Percentiles rank a stretch among this genome's conserved stretches.
These are phyloP conservation scores for Eurytoma californica DNA, from an alignment of 2,888 invertebrate genomes.

Conservation along the genomic window DNA sequence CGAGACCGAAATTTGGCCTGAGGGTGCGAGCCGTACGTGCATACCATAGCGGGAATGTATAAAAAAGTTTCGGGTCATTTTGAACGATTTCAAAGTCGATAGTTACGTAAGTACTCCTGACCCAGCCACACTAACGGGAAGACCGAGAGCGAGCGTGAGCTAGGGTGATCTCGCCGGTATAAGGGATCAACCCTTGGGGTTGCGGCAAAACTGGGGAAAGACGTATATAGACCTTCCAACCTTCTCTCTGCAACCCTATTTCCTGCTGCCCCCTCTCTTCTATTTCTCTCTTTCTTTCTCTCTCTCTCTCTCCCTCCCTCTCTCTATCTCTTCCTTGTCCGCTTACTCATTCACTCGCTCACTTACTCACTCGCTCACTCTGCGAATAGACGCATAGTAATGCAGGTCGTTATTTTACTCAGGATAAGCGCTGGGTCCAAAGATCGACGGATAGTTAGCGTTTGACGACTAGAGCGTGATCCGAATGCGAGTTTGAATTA, in stretches of 20 bases:
- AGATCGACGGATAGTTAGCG: constrained; percentile 59
- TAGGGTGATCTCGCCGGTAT: constrained; percentile 27
- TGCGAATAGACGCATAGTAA: constrained; percentile 56
- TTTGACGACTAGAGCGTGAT: constrained; percentile 65
- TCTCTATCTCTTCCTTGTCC: background rate
- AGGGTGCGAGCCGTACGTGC: background rate
- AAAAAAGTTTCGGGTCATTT: constrained; percentile 45
- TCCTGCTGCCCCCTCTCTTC: constrained; percentile 9
- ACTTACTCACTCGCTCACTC: background rate
- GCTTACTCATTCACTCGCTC: no score
- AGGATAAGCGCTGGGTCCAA: constrained; percentile 38
- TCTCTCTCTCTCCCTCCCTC: constrained; percentile 2
- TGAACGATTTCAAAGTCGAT: constrained; percentile 43
- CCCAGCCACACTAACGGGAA: constrained; percentile 23
- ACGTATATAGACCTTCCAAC: background rate
- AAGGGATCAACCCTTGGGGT: constrained; percentile 44
- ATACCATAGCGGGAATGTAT: background rate
- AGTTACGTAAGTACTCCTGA: constrained; percentile 42
- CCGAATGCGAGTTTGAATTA: constrained; percentile 58
- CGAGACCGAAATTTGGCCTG: constrained; percentile 1
- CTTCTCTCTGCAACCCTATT: constrained; percentile 32
- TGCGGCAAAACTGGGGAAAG: constrained; percentile 17
- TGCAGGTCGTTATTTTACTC: constrained; percentile 59
- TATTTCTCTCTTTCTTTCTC: constrained; percentile 22
- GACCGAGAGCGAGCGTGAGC: constrained; percentile 14